Percentiles rank a stretch among this genome's conserved stretches.
These are phyloP conservation scores for Heterochromis multidens DNA, from an alignment of 2,113 vertebrate genomes.

Conservation along the genomic window DNA sequence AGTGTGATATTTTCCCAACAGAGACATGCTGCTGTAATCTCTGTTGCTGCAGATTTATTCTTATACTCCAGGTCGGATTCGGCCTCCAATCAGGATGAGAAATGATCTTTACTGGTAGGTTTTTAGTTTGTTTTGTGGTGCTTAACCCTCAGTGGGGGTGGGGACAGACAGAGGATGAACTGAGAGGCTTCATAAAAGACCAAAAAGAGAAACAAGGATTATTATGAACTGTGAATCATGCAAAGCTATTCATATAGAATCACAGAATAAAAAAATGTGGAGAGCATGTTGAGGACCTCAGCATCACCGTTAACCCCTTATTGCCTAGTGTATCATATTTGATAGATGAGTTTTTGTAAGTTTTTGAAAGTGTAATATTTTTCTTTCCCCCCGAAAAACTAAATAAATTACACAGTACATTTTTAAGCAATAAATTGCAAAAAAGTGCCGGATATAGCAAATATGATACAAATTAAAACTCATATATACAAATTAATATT, in stretches of 20 bases:
- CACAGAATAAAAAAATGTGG: not conserved
- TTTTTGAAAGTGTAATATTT: too few species aligned
- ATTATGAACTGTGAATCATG: not conserved
- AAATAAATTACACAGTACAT: too few species aligned
- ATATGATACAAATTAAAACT: too few species aligned
- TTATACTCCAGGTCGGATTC: not conserved
- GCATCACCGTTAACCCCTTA: not conserved
- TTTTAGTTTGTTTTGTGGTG: not conserved
- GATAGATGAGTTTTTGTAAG: too few species aligned
- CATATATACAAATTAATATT: too few species aligned
- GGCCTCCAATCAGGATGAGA: not conserved
- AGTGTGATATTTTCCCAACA: not conserved
- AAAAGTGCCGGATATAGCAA: too few species aligned
- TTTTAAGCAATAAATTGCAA: too few species aligned
- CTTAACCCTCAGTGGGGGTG: too few species aligned
- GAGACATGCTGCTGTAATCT: not conserved
- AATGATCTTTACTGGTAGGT: not conserved
- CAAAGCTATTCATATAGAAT: not conserved
- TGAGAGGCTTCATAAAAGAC: not conserved
- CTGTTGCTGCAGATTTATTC: accelerated
- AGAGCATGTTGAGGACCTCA: not conserved
- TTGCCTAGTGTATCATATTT: too few species aligned
- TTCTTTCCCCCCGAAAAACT: too few species aligned
- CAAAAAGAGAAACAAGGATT: not conserved
- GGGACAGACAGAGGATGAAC: too few species aligned